These are phyloP conservation scores for Premnoplex brunnescens DNA, from an alignment of 2,797 vertebrate species.

Conservation along the genomic window DNA sequence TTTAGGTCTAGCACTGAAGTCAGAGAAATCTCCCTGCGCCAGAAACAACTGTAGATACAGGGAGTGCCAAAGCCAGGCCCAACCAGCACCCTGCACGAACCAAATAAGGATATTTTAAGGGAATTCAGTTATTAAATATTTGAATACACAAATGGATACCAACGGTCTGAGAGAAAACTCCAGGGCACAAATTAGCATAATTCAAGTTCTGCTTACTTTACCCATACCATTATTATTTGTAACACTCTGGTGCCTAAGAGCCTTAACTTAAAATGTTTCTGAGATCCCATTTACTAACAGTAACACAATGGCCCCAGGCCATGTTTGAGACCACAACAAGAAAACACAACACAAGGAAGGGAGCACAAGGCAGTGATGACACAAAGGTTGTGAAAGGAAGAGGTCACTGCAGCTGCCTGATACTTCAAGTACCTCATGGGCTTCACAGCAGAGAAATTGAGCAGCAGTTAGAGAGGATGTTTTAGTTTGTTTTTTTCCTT, in stretches of 20 bases:
- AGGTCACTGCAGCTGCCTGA: background rate
- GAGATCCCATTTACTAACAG: background rate
- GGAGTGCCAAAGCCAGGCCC: background rate
- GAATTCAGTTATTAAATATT: background rate
- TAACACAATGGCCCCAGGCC: background rate
- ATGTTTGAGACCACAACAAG: background rate
- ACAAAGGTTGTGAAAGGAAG: background rate
- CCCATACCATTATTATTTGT: background rate
- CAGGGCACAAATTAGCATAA: background rate
- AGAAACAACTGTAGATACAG: background rate
- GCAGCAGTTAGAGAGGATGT: background rate
- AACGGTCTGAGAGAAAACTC: background rate
- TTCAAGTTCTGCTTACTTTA: conserved; percentile 14
- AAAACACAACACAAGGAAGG: background rate
- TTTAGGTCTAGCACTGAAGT: background rate
- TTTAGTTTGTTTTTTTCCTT: accelerated
- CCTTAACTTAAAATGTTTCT: background rate
- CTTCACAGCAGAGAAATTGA: background rate
- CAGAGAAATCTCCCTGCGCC: background rate
- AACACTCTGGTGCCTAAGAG: background rate
- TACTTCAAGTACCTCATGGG: background rate
- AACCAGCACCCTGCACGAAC: background rate
- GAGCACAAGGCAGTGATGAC: background rate
- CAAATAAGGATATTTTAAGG: conserved; percentile 10
- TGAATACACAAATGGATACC: background rate